Percentiles rank a stretch among this genome's conserved stretches.
Conservation (phyloP, 1,140 invertebrate genomes). For the Ridgeia piscesae region DNA sequence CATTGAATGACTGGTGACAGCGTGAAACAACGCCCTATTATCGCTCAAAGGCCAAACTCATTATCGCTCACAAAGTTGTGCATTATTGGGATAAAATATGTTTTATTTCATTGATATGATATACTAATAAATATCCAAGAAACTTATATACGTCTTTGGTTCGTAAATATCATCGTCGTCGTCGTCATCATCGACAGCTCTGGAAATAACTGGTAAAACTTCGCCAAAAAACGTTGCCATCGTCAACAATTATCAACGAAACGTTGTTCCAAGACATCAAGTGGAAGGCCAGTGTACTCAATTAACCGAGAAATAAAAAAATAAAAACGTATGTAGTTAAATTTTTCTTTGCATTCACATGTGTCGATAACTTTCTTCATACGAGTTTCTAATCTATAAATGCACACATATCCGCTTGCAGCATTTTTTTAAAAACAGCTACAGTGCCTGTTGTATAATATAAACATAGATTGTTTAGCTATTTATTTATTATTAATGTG, state of each 20-base stretch:
- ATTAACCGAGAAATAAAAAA: too few species aligned
- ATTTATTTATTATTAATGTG: too few species aligned
- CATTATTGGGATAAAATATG: conserved; percentile 27
- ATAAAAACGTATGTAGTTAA: too few species aligned
- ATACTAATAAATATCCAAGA: not conserved
- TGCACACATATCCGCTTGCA: too few species aligned
- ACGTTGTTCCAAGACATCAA: not conserved
- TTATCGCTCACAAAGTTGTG: conserved; percentile 24
- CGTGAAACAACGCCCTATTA: too few species aligned
- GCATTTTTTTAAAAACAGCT: too few species aligned
- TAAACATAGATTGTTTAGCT: too few species aligned
- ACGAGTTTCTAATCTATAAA: too few species aligned
- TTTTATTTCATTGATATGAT: not conserved
- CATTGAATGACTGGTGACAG: too few species aligned
- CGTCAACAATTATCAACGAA: not conserved
- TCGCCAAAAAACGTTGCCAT: conserved; percentile 49
- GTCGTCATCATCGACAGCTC: conserved; percentile 51
- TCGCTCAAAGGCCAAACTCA: too few species aligned
- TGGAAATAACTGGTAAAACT: conserved; percentile 45
- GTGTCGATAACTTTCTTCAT: not conserved
- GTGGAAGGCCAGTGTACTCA: not conserved
- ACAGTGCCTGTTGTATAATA: too few species aligned
- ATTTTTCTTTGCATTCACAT: not conserved
- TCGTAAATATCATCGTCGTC: conserved; percentile 41
- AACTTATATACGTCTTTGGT: not conserved